Evolutionary conservation across 2,113 vertebrate genomes (phyloP).

Genomic region (Lota lota): DNA sequence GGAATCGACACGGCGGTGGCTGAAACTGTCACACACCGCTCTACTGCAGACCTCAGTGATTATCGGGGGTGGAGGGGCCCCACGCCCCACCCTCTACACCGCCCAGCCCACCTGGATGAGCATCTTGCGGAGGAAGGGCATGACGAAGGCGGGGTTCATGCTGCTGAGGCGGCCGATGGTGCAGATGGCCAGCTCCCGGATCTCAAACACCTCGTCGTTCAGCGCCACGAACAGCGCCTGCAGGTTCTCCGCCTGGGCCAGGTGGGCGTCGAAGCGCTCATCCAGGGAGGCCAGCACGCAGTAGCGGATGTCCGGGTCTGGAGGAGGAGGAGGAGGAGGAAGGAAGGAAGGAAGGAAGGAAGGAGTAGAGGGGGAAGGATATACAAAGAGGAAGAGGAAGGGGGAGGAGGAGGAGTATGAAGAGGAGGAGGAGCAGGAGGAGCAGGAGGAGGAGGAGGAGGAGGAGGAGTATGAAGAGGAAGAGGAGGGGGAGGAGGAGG

Average conservation of each 20-base stretch:
- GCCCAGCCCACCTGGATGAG: slow-evolving; percentile 87
- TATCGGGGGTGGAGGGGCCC: too few species aligned
- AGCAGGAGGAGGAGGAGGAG: too few species aligned
- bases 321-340: neutral
- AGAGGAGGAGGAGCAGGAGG: too few species aligned
- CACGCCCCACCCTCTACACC: neutral
- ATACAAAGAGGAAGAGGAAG: too few species aligned
- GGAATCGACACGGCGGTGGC: too few species aligned
- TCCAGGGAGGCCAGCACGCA: slow-evolving; percentile 96
- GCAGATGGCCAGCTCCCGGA: slow-evolving; percentile 96
- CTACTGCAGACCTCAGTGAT: too few species aligned
- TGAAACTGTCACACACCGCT: too few species aligned
- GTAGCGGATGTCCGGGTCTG: slow-evolving; percentile 97
- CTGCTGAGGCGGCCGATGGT: slow-evolving; percentile 96
- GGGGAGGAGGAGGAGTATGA: too few species aligned
- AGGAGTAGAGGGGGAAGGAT: too few species aligned
- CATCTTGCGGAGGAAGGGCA: slow-evolving; percentile 99
- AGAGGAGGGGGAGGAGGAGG: too few species aligned
- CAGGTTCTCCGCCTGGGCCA: slow-evolving; percentile 95
- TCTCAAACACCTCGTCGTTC: slow-evolving; percentile 98
- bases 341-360: too few species aligned
- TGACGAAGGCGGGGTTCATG: slow-evolving; percentile 99
- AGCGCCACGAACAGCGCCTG: slow-evolving; percentile 96
- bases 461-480: too few species aligned
- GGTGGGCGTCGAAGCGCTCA: slow-evolving; percentile 95